Conservation (phyloP, 1,140 invertebrate species). For the Gryon sp. region DNA sequence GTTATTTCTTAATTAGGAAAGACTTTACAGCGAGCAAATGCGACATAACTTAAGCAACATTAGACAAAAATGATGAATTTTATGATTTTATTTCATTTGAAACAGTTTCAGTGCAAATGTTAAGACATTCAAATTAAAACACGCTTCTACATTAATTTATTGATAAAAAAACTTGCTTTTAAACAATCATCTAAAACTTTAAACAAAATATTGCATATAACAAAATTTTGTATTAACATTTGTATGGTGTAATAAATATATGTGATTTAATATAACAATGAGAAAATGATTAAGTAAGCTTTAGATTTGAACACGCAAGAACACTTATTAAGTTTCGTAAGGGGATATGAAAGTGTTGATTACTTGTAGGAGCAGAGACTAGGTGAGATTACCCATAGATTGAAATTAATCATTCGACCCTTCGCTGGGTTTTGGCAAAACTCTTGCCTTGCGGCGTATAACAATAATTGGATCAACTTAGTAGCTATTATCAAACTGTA, state of each 20-base stretch:
- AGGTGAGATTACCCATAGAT: not conserved
- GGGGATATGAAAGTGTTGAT: not conserved
- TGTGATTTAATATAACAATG: no score
- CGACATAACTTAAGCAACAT: not conserved
- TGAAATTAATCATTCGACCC: conserved; percentile 28
- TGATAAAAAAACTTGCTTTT: no score
- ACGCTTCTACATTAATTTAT: no score
- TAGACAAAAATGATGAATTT: conserved; percentile 25
- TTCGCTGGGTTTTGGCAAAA: conserved; percentile 6
- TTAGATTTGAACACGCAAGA: not conserved
- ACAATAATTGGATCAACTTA: conserved; percentile 34
- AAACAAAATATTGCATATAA: no score
- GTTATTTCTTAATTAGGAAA: conserved; percentile 49
- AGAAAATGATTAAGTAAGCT: no score
- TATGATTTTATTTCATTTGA: not conserved
- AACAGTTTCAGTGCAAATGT: conserved; percentile 1
- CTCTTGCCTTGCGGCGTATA: conserved; percentile 14
- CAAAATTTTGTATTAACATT: no score
- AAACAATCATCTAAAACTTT: no score
- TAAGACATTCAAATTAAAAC: no score
- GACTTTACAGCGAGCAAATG: conserved; percentile 10
- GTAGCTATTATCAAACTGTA: conserved; percentile 26
- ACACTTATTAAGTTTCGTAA: not conserved
- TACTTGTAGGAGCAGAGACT: not conserved
- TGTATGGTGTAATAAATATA: no score